Evolutionary conservation across 2,797 vertebrate species (phyloP).

Genomic region (Selene dorsalis): DNA sequence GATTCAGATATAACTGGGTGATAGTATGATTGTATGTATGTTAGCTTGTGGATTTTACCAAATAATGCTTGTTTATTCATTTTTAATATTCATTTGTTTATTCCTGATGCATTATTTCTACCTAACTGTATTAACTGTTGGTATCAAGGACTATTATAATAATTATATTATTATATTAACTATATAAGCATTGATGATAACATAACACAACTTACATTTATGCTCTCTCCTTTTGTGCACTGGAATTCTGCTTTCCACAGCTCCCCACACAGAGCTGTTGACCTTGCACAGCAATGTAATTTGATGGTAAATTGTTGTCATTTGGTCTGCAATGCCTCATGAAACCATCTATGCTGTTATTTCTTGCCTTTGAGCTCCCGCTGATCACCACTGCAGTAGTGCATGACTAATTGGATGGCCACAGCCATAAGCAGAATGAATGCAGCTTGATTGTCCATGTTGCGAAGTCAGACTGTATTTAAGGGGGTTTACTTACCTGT

Average conservation of each 20-base stretch:
- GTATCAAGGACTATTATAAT: slow-evolving; percentile 1
- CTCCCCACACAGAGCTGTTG: slow-evolving; percentile 66
- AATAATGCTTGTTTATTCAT: neutral
- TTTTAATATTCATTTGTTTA: neutral
- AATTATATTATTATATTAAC: no score
- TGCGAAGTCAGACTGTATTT: slow-evolving; percentile 44
- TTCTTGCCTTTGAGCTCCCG: slow-evolving; percentile 74
- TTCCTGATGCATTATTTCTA: slow-evolving; percentile 5
- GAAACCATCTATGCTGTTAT: slow-evolving; percentile 80
- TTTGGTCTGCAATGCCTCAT: slow-evolving; percentile 82
- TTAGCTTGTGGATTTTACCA: neutral
- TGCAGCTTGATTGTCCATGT: slow-evolving; percentile 51
- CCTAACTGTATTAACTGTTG: slow-evolving; percentile 12
- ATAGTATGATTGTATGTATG: neutral
- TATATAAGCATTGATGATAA: slow-evolving; percentile 16
- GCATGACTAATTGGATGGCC: slow-evolving; percentile 82
- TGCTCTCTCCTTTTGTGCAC: slow-evolving; percentile 43
- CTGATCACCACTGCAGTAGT: slow-evolving; percentile 80
- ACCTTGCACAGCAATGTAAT: slow-evolving; percentile 79
- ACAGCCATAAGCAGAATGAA: slow-evolving; percentile 61
- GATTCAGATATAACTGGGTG: neutral
- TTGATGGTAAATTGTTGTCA: slow-evolving; percentile 79
- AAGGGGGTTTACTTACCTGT: slow-evolving; percentile 11
- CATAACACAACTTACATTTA: slow-evolving; percentile 35
- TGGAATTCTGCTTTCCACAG: slow-evolving; percentile 50